Conservation (phyloP, 2,797 vertebrate genomes). For the Pseudochirops cupreus region DNA sequence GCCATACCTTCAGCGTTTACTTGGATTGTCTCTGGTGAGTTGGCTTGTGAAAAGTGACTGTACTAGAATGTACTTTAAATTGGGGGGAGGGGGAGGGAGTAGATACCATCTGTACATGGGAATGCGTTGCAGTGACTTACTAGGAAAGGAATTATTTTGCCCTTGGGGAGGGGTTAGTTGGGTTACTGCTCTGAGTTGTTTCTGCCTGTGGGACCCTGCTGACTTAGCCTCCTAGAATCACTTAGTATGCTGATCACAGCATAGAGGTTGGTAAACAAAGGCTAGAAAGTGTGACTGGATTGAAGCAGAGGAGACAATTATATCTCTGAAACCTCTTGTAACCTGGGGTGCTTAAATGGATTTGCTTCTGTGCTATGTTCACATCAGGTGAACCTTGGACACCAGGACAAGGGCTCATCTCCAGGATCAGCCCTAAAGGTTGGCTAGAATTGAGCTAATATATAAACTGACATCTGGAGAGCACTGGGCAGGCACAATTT, state of each 20-base stretch:
- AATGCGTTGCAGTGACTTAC: neutral
- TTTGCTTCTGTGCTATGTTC: neutral
- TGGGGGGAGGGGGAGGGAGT: neutral
- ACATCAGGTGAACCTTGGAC: conserved; percentile 44
- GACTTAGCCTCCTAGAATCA: neutral
- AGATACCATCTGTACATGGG: neutral
- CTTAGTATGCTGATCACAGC: neutral
- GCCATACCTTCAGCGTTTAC: neutral
- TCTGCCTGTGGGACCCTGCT: conserved; percentile 14
- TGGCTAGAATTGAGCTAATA: conserved; percentile 66
- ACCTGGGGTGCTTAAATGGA: neutral
- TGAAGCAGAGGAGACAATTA: neutral
- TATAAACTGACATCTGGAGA: conserved; percentile 58
- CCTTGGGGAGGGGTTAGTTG: neutral
- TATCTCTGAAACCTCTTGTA: neutral
- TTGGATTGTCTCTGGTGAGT: neutral
- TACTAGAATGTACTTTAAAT: neutral
- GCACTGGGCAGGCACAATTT: conserved; percentile 19
- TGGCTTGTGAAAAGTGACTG: neutral
- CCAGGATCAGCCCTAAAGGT: conserved; percentile 27
- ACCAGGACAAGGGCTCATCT: conserved; percentile 53
- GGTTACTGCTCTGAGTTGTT: neutral
- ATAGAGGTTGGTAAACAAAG: neutral
- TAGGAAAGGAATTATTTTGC: neutral
- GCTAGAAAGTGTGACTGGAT: neutral